Conservation (phyloP, 2,113 vertebrate species). For the Eptesicus fuscus region DNA sequence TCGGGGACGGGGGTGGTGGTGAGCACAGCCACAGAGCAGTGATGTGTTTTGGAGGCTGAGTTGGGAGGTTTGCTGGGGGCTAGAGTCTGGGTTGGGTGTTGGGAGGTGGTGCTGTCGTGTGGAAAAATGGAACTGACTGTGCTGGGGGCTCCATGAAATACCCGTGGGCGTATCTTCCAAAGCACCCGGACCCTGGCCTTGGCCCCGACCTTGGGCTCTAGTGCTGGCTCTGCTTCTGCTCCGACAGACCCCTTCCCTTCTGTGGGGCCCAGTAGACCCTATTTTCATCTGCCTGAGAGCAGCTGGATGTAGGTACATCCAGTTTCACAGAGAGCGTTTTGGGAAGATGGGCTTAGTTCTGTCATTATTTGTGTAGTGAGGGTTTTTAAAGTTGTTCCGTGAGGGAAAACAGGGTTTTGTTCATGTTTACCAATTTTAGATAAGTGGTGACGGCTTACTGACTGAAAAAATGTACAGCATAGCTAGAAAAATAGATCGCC, state of each 20-base stretch:
- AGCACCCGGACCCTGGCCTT: neutral
- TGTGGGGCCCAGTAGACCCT: neutral
- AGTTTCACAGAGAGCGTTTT: neutral
- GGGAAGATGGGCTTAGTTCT: neutral
- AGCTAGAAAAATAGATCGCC: neutral
- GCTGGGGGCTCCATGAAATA: neutral
- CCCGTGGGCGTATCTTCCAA: neutral
- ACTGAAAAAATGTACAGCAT: neutral
- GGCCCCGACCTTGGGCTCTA: neutral
- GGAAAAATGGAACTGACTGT: neutral
- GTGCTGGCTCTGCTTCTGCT: neutral
- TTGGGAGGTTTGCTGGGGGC: neutral
- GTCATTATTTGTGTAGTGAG: neutral
- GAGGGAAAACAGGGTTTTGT: conserved; percentile 15
- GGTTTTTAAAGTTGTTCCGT: conserved; percentile 9
- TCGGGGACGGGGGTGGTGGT: neutral
- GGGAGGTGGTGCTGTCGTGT: neutral
- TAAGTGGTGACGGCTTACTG: neutral
- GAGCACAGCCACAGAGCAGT: neutral
- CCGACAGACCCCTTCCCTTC: neutral
- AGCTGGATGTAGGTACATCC: neutral
- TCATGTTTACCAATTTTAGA: neutral
- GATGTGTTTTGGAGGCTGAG: neutral
- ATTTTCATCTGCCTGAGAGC: neutral
- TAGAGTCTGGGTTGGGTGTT: neutral